A percentile compares a stretch with the other conserved stretches of the same genome.
Conservation (phyloP, 1,140 invertebrate species). For the Temnothorax longispinosus region DNA sequence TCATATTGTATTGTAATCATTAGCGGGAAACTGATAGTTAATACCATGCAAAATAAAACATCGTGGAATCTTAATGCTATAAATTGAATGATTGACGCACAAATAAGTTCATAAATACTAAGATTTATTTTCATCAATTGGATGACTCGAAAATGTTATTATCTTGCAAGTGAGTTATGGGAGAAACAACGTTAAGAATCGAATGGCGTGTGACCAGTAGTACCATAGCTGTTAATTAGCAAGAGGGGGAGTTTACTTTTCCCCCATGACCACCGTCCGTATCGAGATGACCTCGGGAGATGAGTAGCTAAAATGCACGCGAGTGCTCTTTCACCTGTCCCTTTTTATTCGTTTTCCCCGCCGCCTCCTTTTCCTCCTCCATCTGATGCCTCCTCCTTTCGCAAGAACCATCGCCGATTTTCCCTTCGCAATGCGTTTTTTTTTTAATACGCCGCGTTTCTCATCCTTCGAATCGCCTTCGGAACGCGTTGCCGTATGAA, state of each 20-base stretch:
- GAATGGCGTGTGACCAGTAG: constrained; percentile 24
- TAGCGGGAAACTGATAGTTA: background rate
- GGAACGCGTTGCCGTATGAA: constrained; percentile 29
- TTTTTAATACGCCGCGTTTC: background rate
- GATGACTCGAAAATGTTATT: background rate
- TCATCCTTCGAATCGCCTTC: background rate
- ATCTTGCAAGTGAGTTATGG: background rate
- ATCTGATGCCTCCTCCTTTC: background rate
- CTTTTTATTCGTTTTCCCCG: constrained; percentile 7
- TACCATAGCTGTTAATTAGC: constrained; percentile 42
- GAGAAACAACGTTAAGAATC: constrained; percentile 8
- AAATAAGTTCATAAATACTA: background rate
- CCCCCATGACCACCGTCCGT: constrained; percentile 45
- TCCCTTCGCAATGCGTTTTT: background rate
- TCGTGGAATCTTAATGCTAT: background rate
- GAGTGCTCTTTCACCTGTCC: constrained; percentile 48
- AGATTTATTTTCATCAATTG: background rate
- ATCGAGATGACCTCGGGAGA: constrained; percentile 69
- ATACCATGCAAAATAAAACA: background rate
- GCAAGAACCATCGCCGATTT: constrained; percentile 26
- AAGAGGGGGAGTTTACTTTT: constrained; percentile 20
- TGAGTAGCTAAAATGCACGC: constrained; percentile 48
- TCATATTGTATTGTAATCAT: background rate
- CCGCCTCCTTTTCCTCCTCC: background rate
- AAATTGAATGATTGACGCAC: background rate